Base-by-base conservation (phyloP, 2,113 vertebrate genomes). In the Microtus montanus region DNA sequence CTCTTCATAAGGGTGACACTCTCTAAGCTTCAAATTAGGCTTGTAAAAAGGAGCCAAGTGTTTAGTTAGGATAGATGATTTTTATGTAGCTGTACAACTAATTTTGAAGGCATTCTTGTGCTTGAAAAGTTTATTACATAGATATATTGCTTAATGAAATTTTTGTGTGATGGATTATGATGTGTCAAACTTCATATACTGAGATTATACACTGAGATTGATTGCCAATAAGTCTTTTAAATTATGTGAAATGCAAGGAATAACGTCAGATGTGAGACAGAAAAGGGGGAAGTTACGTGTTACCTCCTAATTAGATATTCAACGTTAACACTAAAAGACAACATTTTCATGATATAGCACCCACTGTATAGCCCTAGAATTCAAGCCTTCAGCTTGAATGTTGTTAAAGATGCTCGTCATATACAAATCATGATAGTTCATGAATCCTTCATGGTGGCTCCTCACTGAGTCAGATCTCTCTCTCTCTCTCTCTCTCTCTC, bases 371-470 rank as follows among this genome's bases (percentile, higher is more conserved):
- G 10, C 19, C 4, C 28, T 66, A 41, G 28, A 38, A 10, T 22
- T 0, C 17, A 68, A 66, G 3, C 33, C 5, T 52, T 70, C 30
- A n/a, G 10, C 30, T 35, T 20, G 28, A 13, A 12, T n/a, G 54
- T 26, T 11, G 2, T 22, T 64, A 28, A 17, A 61, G 3, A 0
- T 68, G 4, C 19, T n/a, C 15, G 52, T 35, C 30, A 52, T 24
- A 70, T 49, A 5, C 33, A n/a, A 87, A 52, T 3, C 19, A 35
- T 35, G 17, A 35, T 13, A 20, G 11, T 15, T 1, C 14, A 7
- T 52, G 1, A 3, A 8, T 4, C 0, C 7, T 11, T 22, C 19
- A 47, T 19, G n/a, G 2, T 30, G 33, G 1, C 73, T 87, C 41
- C 26, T 91, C 47, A 38, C 54, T 58, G 54, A 58, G 10, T 5